Conservation (phyloP, 2,797 vertebrate genomes). For the Parauchenoglanis punctatus region DNA sequence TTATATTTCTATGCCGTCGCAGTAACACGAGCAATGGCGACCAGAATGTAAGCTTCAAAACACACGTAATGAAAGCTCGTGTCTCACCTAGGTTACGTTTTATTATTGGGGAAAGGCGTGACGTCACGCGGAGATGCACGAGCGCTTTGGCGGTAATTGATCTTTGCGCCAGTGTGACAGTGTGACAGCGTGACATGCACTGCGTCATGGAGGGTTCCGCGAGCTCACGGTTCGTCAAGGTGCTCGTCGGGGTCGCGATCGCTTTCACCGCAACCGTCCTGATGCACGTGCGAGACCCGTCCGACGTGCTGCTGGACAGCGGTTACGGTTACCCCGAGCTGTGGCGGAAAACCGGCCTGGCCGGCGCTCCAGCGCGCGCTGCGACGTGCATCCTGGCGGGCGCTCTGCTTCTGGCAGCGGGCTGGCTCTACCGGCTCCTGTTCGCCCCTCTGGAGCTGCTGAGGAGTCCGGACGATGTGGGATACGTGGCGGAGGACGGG, state of each 20-base stretch:
- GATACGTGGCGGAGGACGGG: constrained; percentile 74
- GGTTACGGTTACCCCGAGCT: constrained; percentile 51
- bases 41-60: neutral
- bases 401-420: constrained; percentile 51
- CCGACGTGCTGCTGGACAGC: constrained; percentile 40
- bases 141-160: constrained; percentile 9
- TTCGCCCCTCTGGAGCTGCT: constrained; percentile 75
- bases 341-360: constrained; percentile 62
- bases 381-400: constrained; percentile 61
- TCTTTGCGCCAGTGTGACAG: constrained; percentile 1
- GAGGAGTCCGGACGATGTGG: constrained; percentile 73
- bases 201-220: constrained; percentile 47
- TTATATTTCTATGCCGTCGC: neutral
- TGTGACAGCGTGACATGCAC: constrained; percentile 16
- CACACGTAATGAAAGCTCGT: neutral
- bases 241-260: constrained; percentile 54
- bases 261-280: constrained; percentile 57
- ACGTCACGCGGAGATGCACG: constrained; percentile 13
- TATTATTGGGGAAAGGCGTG: neutral
- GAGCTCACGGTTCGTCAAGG: constrained; percentile 39
- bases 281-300: constrained; percentile 55
- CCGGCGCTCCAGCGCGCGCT: constrained; percentile 43
- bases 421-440: constrained; percentile 71
- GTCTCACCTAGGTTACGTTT: constrained; percentile 8
- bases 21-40: neutral